Percentiles rank a stretch among this genome's conserved stretches.
These are phyloP conservation scores for Pentalonia nigronervosa DNA, from an alignment of 1,140 invertebrate species.

Conservation along the genomic window DNA sequence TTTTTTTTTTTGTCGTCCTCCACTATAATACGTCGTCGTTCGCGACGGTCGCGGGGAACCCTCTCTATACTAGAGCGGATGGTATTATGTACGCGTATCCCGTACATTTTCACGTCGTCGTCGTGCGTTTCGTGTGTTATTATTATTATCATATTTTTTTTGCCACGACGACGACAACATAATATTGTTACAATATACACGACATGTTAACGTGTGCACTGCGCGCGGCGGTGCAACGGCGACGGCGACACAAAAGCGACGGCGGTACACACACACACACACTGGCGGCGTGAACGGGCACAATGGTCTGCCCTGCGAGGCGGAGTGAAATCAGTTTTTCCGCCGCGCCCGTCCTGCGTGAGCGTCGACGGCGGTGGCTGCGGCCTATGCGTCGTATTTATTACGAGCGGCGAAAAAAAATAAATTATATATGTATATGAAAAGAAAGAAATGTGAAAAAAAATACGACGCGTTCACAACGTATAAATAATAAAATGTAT, in stretches of 20 bases:
- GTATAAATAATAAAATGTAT: not conserved
- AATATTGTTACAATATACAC: conserved; percentile 28
- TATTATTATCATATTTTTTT: conserved; percentile 42
- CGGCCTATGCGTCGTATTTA: not conserved
- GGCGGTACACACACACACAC: not conserved
- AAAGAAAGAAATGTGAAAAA: not conserved
- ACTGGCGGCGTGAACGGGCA: not conserved
- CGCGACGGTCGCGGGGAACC: not conserved
- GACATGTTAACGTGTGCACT: conserved; percentile 35
- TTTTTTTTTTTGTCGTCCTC: conserved; percentile 11
- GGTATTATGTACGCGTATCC: conserved; percentile 46
- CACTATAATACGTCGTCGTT: not conserved
- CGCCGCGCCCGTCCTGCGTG: conserved; percentile 21
- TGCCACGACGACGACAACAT: conserved; percentile 19
- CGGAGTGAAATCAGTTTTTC: conserved; percentile 49
- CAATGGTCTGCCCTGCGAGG: not conserved
- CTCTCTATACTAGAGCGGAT: not conserved
- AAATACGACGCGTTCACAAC: conserved; percentile 28
- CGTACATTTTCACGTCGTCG: conserved; percentile 42
- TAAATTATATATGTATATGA: not conserved
- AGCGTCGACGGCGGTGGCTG: not conserved
- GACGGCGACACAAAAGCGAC: conserved; percentile 26
- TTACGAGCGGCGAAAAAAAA: not conserved
- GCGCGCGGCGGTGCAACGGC: not conserved
- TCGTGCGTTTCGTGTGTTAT: conserved; percentile 34